Evolutionary conservation across 1,140 invertebrate species (phyloP), one percentile per base, ranked within the genome.

Genomic region (Anastrepha obliqua): DNA sequence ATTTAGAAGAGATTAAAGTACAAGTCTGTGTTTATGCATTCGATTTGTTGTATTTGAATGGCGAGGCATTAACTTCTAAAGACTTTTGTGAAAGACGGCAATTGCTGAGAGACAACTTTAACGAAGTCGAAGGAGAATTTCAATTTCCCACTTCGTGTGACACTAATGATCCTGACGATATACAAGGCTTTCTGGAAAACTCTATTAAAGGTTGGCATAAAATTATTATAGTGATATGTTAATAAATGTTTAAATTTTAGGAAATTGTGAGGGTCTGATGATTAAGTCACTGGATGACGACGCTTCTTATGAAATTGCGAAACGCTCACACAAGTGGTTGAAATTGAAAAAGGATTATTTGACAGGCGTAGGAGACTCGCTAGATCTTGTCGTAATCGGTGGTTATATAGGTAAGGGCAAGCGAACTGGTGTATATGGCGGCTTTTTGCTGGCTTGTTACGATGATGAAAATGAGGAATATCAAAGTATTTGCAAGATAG

Each of bases 331-430:
- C 88, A 99, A 99, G 94, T 99, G 99, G 99, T 94, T 99, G 3
- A 99, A 99, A 95, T 92, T 99, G 70, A 99, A 99, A 93, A 99
- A 99, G 93, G 98, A 99, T 95, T 99, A 99, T 94, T 94, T 99
- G 87, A 98, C 99, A 55, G 98, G 98, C 70, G 96, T 98, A 17
- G 98, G 98, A 0, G 98, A 99, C 93, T 99, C 98, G 0, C 93
- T 99, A 59, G 98, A 99, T 95, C 95, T 96, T n/a, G 98, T 99
- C 7, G 98, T 99, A 0, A 97, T 99, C 87, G 99, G 99, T 88
- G 99, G 97, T 0, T 99, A 98, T 94, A 94, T 96, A 64, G 99
- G 99, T 0, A 97, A 97, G 90, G 99, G 99, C 5, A 99, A 99
- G 94, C 94, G 99, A 88, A 97, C 98, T 4, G 99, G 98, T 7